phyloP scores from a whole-genome alignment of 2,797 vertebrate species.

The Halcyon leucocephala region DNA sequence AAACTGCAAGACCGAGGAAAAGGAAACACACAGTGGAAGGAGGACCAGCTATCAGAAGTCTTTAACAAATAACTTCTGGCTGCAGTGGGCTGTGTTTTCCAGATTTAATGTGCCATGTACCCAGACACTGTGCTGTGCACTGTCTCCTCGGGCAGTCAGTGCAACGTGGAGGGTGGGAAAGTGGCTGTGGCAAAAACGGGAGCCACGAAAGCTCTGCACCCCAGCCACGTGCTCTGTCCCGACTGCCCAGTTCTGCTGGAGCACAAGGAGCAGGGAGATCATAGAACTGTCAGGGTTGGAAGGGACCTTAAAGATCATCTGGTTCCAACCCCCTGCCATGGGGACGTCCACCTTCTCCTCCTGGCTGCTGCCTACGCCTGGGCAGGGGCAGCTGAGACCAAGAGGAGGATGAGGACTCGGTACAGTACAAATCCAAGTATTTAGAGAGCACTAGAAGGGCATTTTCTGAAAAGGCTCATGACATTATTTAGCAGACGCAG shows the following conservation, averaged over 20 bases:
- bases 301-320: too few relatives aligned
- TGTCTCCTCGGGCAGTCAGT: not conserved
- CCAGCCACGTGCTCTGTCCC: not conserved
- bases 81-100: not conserved
- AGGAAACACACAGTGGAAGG: not conserved
- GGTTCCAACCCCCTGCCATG: too few relatives aligned
- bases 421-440: not conserved
- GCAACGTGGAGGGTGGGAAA: fast-evolving
- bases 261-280: not conserved
- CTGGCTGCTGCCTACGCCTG: not conserved
- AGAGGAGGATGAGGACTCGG: not conserved
- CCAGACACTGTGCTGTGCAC: not conserved
- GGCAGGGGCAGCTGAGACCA: not conserved
- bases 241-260: not conserved
- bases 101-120: not conserved
- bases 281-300: too few relatives aligned
- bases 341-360: not conserved
- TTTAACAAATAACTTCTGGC: not conserved
- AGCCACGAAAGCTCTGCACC: not conserved
- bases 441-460: not conserved
- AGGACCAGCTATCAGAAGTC: not conserved
- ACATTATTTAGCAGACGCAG: not conserved
- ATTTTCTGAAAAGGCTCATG: not conserved
- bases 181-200: not conserved
- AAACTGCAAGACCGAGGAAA: not conserved